Percentiles rank a stretch among this genome's conserved stretches.
Conservation (phyloP, 2,113 vertebrate species). For the Cygnus buccinator region DNA sequence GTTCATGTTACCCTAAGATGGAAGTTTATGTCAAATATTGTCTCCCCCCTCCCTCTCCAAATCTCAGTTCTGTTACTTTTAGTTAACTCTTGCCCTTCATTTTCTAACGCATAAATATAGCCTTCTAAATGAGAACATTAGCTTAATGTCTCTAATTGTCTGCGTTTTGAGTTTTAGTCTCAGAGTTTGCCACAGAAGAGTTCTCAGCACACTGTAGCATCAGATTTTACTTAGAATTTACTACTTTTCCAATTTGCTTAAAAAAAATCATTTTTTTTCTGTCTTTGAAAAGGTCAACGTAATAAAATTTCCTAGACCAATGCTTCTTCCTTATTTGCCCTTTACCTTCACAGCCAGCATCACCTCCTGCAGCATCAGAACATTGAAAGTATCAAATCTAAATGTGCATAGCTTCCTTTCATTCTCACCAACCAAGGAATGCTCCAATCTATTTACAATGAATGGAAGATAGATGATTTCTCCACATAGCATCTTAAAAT, state of each 20-base stretch:
- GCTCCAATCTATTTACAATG: not conserved
- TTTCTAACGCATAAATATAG: not conserved
- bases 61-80: not conserved
- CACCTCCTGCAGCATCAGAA: not conserved
- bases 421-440: not conserved
- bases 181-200: not conserved
- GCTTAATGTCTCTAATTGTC: not conserved
- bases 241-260: not conserved
- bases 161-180: not conserved
- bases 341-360: not conserved
- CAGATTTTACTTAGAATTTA: not conserved
- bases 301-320: not conserved
- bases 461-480: not conserved
- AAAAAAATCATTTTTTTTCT: not conserved
- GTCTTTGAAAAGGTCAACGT: not conserved
- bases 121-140: not conserved
- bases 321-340: not conserved
- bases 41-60: not conserved
- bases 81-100: not conserved
- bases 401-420: not conserved
- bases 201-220: not conserved
- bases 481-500: not conserved
- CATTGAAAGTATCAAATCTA: not conserved
- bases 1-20: not conserved
- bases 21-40: not conserved